Percentiles rank a stretch among this genome's conserved stretches.
These are phyloP conservation scores for Arctia plantaginis DNA, from an alignment of 2,888 invertebrate species.

Conservation along the genomic window DNA sequence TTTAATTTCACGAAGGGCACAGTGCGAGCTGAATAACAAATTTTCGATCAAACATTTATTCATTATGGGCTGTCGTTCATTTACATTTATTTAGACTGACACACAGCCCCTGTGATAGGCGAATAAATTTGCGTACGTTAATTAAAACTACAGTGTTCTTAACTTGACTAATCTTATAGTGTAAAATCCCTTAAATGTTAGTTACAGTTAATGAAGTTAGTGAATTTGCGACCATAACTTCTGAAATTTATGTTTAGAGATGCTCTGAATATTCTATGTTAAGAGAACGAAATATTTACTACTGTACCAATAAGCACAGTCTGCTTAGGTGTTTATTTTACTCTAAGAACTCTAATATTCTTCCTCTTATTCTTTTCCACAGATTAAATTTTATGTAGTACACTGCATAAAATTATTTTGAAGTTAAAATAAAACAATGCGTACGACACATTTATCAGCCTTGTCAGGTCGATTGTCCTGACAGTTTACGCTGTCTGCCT, in stretches of 20 bases:
- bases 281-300: no score
- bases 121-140: slow-evolving; percentile 39
- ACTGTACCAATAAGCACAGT: background rate
- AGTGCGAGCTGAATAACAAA: slow-evolving; percentile 59
- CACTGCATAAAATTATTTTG: background rate
- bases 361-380: background rate
- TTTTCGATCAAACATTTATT: slow-evolving; percentile 64
- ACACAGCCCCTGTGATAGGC: slow-evolving; percentile 40
- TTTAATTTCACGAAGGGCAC: slow-evolving; percentile 60
- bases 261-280: background rate
- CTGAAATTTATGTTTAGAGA: background rate
- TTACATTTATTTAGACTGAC: slow-evolving; percentile 64
- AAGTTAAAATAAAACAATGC: background rate
- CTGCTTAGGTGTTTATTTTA: background rate
- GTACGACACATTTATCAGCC: background rate
- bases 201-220: background rate
- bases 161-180: background rate
- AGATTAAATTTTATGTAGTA: background rate
- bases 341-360: background rate
- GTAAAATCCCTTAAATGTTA: background rate
- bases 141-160: background rate
- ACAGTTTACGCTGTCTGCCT: background rate
- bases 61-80: slow-evolving; percentile 59
- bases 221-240: background rate
- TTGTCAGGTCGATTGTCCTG: background rate